These are phyloP conservation scores for Strigamia maritima DNA, from an alignment of 2,888 invertebrate genomes.

Conservation along the genomic window DNA sequence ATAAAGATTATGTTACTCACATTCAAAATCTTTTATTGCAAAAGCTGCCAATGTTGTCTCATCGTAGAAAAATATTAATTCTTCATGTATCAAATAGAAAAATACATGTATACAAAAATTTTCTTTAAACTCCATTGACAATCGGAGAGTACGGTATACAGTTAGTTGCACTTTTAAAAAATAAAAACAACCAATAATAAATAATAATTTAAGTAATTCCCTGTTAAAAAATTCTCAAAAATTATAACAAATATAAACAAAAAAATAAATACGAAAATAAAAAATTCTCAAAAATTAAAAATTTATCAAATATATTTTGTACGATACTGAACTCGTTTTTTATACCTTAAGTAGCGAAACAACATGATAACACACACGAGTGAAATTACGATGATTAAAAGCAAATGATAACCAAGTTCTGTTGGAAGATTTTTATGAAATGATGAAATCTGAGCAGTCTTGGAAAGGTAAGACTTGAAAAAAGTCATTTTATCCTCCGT, in stretches of 20 bases:
- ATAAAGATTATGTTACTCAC: not conserved
- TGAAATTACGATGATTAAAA: slow-evolving; percentile 39
- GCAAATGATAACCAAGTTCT: slow-evolving; percentile 40
- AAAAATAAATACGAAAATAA: not conserved
- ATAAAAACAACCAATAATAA: not conserved
- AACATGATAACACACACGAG: slow-evolving; percentile 35
- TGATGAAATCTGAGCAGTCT: not conserved
- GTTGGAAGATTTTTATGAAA: slow-evolving; percentile 21
- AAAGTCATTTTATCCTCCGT: not conserved
- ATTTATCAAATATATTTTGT: not conserved
- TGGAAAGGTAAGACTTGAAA: not conserved
- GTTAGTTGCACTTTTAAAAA: not conserved
- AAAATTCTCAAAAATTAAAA: not conserved
- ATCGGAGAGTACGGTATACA: not conserved
- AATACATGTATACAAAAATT: not conserved
- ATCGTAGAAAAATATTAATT: not conserved
- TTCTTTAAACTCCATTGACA: not conserved
- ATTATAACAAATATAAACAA: not conserved
- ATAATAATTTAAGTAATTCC: not conserved
- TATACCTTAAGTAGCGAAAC: not conserved
- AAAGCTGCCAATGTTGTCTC: not conserved
- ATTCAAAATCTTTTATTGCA: not conserved
- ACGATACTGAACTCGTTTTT: not conserved
- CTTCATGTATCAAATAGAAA: not conserved
- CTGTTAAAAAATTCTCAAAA: not conserved